These are phyloP conservation scores for Thunnus albacares DNA, from an alignment of 2,797 vertebrate species.

Conservation along the genomic window DNA sequence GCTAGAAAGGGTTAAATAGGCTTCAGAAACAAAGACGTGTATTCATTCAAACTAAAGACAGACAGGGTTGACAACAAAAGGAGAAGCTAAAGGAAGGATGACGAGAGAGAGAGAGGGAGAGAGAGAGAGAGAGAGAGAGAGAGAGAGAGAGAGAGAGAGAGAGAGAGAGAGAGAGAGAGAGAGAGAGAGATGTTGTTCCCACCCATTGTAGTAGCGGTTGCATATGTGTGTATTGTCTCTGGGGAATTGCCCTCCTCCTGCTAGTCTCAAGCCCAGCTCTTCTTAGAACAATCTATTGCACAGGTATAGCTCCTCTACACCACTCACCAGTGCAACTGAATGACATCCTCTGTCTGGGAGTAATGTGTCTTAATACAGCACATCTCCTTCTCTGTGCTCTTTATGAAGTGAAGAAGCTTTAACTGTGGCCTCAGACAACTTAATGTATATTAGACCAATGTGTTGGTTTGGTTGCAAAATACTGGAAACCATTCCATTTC, in stretches of 20 bases:
- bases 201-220: conserved; percentile 50
- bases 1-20: neutral
- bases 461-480: neutral
- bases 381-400: neutral
- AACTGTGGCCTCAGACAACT: neutral
- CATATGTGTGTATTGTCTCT: conserved; percentile 38
- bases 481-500: neutral
- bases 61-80: conserved; percentile 1
- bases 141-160: conserved; percentile 7
- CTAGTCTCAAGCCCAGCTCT: conserved; percentile 21
- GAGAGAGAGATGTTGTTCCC: conserved; percentile 22
- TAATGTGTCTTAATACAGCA: neutral
- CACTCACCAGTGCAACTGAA: neutral
- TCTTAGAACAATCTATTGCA: conserved; percentile 27
- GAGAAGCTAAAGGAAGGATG: conserved; percentile 1
- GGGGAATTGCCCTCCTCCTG: conserved; percentile 3
- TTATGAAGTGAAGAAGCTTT: neutral
- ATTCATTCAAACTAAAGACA: neutral
- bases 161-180: neutral
- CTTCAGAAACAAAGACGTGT: neutral
- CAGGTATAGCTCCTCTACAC: conserved; percentile 6
- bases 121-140: neutral
- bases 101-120: conserved; percentile 6
- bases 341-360: neutral
- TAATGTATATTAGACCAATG: neutral